Conservation (phyloP, 2,113 vertebrate genomes). For the Ranitomeya imitator region DNA sequence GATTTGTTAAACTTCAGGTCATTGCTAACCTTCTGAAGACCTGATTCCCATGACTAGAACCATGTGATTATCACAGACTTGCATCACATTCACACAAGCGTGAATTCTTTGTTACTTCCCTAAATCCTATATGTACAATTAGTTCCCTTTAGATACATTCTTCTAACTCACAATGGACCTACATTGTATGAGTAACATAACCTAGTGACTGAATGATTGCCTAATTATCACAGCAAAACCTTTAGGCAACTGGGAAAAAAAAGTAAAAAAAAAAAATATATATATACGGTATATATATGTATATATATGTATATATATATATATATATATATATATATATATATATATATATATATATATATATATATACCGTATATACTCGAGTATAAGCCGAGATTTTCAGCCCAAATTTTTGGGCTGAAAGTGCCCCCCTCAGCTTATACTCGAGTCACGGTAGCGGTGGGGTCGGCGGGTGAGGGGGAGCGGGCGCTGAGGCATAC, state of each 20-base stretch:
- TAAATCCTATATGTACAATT: not conserved
- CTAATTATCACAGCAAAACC: not conserved
- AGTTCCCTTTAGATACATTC: not conserved
- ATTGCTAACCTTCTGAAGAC: not conserved
- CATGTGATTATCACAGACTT: slow-evolving; percentile 42
- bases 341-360: too few species aligned
- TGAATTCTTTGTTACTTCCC: slow-evolving; percentile 8
- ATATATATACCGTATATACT: too few species aligned
- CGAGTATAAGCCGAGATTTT: too few species aligned
- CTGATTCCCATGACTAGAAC: not conserved
- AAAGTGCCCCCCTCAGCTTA: too few species aligned
- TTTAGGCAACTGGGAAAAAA: not conserved
- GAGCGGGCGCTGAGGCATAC: too few species aligned
- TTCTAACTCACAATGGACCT: not conserved
- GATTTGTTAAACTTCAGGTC: not conserved
- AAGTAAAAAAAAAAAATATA: not conserved
- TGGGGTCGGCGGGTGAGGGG: too few species aligned
- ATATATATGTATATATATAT: too few species aligned
- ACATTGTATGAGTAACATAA: not conserved
- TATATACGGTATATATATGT: too few species aligned
- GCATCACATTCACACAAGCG: not conserved
- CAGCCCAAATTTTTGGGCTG: too few species aligned
- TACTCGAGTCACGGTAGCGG: too few species aligned
- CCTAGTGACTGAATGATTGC: not conserved
- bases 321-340: too few species aligned